These are phyloP conservation scores for Macropus fuliginosus DNA, from an alignment of 2,797 vertebrate genomes.

Conservation along the genomic window DNA sequence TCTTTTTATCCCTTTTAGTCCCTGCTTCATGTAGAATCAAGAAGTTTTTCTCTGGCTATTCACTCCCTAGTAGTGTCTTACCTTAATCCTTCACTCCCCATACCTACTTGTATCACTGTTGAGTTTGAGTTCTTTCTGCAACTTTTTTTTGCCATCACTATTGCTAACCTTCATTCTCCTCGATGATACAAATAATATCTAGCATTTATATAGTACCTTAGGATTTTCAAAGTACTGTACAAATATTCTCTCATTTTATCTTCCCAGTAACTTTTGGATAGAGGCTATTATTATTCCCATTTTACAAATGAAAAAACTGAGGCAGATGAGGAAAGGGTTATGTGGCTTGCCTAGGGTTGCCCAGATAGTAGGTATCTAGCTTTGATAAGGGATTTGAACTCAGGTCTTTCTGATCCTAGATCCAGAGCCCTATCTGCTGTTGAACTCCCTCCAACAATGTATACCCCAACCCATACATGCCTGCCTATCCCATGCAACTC, in stretches of 20 bases:
- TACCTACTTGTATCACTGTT: background rate
- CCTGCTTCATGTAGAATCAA: background rate
- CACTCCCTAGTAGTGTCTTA: background rate
- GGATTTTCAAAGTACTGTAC: background rate
- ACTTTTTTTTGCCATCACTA: background rate
- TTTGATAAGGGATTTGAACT: too few relatives aligned
- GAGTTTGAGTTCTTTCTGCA: background rate
- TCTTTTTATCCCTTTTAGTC: background rate
- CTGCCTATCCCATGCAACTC: too few relatives aligned
- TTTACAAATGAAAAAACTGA: background rate
- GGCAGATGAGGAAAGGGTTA: background rate
- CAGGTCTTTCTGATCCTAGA: too few relatives aligned
- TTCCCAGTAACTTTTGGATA: too few relatives aligned
- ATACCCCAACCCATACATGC: too few relatives aligned
- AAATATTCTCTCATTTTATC: too few relatives aligned
- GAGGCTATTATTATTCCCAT: too few relatives aligned
- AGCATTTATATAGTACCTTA: background rate
- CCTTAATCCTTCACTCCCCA: background rate
- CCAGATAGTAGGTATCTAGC: too few relatives aligned
- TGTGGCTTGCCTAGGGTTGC: too few relatives aligned
- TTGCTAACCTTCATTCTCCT: background rate
- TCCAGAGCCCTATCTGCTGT: too few relatives aligned
- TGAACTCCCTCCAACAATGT: too few relatives aligned
- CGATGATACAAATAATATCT: background rate
- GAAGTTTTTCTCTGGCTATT: background rate